Conservation (phyloP, 2,113 vertebrate genomes). For the Felis chaus region DNA sequence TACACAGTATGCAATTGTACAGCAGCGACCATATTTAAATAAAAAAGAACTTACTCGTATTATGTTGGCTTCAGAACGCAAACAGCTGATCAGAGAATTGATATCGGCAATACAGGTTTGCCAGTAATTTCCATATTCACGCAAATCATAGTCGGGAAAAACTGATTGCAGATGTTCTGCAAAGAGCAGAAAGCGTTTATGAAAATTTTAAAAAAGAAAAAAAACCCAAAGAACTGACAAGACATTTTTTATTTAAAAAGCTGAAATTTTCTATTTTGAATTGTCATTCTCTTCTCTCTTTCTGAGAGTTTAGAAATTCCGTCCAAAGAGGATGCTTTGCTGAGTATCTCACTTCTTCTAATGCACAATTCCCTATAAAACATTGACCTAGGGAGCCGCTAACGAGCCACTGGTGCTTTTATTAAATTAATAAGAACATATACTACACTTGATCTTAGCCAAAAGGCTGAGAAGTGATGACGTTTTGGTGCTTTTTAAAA, state of each 20-base stretch:
- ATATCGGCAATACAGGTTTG: conserved; percentile 84
- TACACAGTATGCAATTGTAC: neutral
- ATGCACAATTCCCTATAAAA: conserved; percentile 15
- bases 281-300: conserved; percentile 24
- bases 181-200: conserved; percentile 59
- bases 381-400: neutral
- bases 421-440: neutral
- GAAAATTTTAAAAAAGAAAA: neutral
- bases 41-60: conserved; percentile 76
- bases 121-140: conserved; percentile 87
- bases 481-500: neutral
- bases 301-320: conserved; percentile 33
- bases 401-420: neutral
- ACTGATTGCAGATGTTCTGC: conserved; percentile 84
- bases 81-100: conserved; percentile 82
- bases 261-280: neutral
- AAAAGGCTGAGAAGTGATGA: neutral
- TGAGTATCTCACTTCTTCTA: conserved; percentile 30
- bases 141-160: conserved; percentile 86
- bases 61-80: conserved; percentile 80
- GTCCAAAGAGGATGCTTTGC: neutral
- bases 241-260: conserved; percentile 20
- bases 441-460: neutral
- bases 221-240: neutral
- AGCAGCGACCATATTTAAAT: neutral